Conservation (phyloP, 2,113 vertebrate species). For the Bubalus kerabau region DNA sequence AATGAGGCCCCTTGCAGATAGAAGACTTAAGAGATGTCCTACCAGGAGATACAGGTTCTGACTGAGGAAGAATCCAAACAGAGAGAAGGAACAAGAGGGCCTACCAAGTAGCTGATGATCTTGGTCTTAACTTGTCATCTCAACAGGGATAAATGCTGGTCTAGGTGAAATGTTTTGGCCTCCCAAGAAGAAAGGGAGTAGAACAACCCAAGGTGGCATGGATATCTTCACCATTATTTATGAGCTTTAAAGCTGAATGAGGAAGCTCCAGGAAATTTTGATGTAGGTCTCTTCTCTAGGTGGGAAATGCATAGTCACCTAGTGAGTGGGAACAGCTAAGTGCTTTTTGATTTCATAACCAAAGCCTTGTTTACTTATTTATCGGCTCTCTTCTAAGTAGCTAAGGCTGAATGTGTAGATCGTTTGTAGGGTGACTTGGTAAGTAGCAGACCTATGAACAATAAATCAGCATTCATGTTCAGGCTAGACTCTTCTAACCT, state of each 20-base stretch:
- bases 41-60: background rate
- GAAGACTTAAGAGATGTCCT: background rate
- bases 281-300: background rate
- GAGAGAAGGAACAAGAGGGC: background rate
- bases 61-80: background rate
- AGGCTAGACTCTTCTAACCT: background rate
- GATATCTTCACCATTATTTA: background rate
- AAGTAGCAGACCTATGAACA: background rate
- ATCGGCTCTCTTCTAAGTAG: background rate
- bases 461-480: background rate
- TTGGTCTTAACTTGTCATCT: background rate
- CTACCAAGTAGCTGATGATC: background rate
- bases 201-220: background rate
- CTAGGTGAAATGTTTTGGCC: background rate
- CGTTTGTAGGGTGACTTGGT: background rate
- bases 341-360: background rate
- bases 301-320: background rate
- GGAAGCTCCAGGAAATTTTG: background rate
- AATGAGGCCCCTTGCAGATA: slow-evolving; percentile 32
- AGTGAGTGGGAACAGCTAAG: background rate
- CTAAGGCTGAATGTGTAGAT: background rate
- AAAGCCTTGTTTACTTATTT: background rate
- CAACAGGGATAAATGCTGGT: background rate
- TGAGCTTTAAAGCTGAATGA: background rate
- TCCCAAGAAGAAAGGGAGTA: background rate